phyloP scores from a whole-genome alignment of 2,113 vertebrate species.

The Pterocles orientalis region DNA sequence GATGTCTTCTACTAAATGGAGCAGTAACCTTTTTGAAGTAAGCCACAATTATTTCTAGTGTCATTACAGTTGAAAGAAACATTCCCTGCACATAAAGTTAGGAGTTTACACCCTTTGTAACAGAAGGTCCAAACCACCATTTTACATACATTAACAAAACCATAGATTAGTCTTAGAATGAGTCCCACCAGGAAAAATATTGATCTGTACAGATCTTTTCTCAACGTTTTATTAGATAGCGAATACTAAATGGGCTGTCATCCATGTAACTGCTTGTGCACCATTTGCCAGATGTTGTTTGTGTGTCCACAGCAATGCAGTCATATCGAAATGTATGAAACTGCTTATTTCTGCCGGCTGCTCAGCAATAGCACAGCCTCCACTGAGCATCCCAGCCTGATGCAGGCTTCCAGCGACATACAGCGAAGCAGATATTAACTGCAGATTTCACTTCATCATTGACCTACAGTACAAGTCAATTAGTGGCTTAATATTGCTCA shows the following conservation, averaged over 20 bases:
- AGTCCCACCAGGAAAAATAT: neutral
- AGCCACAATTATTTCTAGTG: neutral
- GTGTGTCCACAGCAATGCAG: neutral
- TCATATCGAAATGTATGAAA: conserved; percentile 33
- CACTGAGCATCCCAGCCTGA: neutral
- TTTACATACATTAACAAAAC: neutral
- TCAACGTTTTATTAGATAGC: neutral
- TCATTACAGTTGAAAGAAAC: neutral
- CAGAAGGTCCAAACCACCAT: neutral
- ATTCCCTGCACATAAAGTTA: neutral
- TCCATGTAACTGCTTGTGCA: neutral
- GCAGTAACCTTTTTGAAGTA: neutral
- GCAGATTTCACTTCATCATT: conserved; percentile 7
- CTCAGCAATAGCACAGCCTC: neutral
- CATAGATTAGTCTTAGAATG: neutral
- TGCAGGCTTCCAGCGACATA: neutral
- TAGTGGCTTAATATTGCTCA: conserved; percentile 27
- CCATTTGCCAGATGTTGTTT: conserved; percentile 56
- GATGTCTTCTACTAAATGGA: neutral
- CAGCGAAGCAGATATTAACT: neutral
- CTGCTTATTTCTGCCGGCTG: neutral
- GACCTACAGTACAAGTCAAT: conserved; percentile 21
- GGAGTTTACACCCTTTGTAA: neutral
- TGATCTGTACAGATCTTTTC: neutral
- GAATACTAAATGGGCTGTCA: conserved; percentile 8